These are phyloP conservation scores for Salvelinus sp. DNA, from an alignment of 2,113 vertebrate species.

Conservation along the genomic window DNA sequence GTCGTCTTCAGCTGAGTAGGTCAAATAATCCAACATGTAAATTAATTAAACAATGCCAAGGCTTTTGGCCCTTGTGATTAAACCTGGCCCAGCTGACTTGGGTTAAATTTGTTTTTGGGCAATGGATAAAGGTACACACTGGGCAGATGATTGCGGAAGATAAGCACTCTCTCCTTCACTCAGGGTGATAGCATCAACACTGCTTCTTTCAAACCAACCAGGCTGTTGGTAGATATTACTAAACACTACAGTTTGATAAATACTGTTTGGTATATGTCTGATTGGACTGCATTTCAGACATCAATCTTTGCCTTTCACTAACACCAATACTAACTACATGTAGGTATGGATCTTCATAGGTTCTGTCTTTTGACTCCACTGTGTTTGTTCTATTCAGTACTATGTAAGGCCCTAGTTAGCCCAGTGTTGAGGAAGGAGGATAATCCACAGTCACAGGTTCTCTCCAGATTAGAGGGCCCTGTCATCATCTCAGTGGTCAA, in stretches of 20 bases:
- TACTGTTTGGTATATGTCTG: neutral
- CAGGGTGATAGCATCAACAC: no score
- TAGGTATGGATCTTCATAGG: neutral
- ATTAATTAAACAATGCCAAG: conserved; percentile 61
- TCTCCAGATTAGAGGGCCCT: conserved; percentile 50
- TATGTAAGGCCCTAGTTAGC: neutral
- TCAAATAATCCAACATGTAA: conserved; percentile 30
- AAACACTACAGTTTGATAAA: neutral
- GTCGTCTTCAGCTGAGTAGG: conserved; percentile 15
- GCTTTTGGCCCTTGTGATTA: conserved; percentile 68
- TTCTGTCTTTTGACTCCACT: no score
- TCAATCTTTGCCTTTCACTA: neutral
- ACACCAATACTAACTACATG: no score
- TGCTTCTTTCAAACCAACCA: no score
- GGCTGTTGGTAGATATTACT: conserved; percentile 4
- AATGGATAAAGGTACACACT: conserved; percentile 54
- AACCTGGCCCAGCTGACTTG: conserved; percentile 62
- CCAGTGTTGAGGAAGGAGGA: conserved; percentile 27
- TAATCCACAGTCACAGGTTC: conserved; percentile 64
- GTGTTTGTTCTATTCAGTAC: neutral
- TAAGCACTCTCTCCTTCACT: neutral
- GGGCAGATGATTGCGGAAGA: neutral
- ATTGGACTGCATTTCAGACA: no score
- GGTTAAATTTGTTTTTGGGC: conserved; percentile 72
- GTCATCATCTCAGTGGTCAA: conserved; percentile 45